Evolutionary conservation across 2,888 invertebrate species (phyloP).

Genomic region (Antitype chi): DNA sequence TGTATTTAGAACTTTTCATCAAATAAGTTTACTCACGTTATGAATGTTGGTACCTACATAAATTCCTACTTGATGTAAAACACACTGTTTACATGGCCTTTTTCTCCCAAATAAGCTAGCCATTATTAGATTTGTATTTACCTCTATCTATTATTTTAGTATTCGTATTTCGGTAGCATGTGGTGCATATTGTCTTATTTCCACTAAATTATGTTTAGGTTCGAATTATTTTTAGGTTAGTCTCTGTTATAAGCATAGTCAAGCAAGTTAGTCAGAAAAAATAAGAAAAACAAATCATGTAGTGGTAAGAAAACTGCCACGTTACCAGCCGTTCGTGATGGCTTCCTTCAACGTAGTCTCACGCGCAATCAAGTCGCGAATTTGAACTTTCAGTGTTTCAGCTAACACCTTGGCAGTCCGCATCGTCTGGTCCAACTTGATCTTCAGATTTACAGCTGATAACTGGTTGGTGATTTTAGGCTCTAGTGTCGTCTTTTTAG

Average conservation of each 20-base stretch:
- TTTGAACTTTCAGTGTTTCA: constrained; percentile 76
- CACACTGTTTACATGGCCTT: too few relatives aligned
- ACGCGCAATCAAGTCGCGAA: constrained; percentile 68
- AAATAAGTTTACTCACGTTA: not conserved
- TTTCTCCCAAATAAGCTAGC: not conserved
- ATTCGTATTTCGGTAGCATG: not conserved
- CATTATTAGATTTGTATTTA: not conserved
- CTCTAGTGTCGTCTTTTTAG: constrained; percentile 16
- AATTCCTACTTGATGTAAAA: not conserved
- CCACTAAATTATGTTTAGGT: too few relatives aligned
- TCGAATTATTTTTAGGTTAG: not conserved
- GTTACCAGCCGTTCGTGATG: constrained; percentile 82
- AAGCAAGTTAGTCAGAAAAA: not conserved
- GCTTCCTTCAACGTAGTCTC: constrained; percentile 81
- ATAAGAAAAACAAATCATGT: not conserved
- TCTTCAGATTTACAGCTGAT: constrained; percentile 68
- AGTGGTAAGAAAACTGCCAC: not conserved
- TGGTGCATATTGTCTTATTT: not conserved
- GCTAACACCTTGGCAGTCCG: constrained; percentile 75
- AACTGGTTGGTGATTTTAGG: constrained; percentile 45
- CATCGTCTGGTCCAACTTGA: constrained; percentile 75
- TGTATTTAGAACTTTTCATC: not conserved
- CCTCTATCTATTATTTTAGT: not conserved
- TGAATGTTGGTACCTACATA: not conserved
- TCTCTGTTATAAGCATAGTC: not conserved